Base-by-base conservation (phyloP, 2,888 invertebrate genomes). In the Agrotis ipsilon region DNA sequence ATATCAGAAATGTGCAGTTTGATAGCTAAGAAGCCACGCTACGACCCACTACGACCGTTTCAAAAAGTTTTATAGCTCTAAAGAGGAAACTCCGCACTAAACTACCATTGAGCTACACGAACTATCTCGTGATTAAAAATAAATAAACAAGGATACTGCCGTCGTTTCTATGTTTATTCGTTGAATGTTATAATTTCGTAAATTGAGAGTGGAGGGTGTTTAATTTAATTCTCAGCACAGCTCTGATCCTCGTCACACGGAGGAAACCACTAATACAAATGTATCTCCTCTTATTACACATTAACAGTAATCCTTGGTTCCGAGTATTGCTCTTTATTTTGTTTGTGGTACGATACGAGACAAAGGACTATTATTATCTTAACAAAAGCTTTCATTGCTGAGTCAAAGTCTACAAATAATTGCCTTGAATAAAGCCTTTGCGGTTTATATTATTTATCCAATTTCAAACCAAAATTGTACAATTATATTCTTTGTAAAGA, bases 151-250 rank as follows among this genome's bases (percentile, higher is more conserved):
- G 54, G 52, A 49, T 49, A 27, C 49, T 55, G 24, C 69, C 27
- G 48, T 64, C 51, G 24, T 21, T 67, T 68, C 51, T 55, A 24
- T 57, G 63, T 75, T 74, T 78, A 67, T 75, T 76, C 72, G 11
- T 45, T 46, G 55, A 69, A 81, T 70, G 67, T 72, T 79, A 83
- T 80, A 69, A 77, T 76, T 70, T 55, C 61, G 59, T 65, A 74
- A 83, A 74, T 85, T 78, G 70, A 72, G 71, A 51, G 55, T 52
- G 45, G 45, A 69, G 60, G 59, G 72, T 67, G 66, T 78, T 67
- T 85, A 75, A 83, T 80, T 85, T 58, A 80, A 85, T 78, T 83
- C 67, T 62, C 55, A 46, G 69, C 65, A 63, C 52, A 59, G 62
- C 61, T 84, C 82, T 71, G 71, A 69, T 72, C 72, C 63, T 67